These are phyloP conservation scores for Microdon myrmicae DNA, from an alignment of 2,888 invertebrate genomes.

Conservation along the genomic window DNA sequence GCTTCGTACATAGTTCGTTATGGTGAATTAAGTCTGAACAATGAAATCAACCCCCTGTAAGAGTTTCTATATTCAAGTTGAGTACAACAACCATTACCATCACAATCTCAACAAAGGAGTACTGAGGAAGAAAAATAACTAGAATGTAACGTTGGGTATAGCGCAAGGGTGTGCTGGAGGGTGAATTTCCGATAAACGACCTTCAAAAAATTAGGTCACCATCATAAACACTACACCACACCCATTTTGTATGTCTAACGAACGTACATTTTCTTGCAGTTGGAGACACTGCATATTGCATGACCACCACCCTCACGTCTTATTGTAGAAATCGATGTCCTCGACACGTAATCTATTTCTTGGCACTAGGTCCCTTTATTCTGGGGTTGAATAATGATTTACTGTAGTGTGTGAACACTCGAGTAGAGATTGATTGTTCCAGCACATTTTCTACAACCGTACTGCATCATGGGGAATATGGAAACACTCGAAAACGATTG, in stretches of 20 bases:
- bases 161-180: constrained; percentile 9
- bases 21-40: constrained; percentile 41
- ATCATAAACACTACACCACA: constrained; percentile 13
- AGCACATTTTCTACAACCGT: no score
- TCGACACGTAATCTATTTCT: constrained; percentile 45
- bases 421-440: no score
- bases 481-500: no score
- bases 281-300: constrained; percentile 8
- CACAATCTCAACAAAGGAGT: constrained; percentile 29
- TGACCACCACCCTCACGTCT: constrained; percentile 1
- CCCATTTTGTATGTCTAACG: constrained; percentile 1
- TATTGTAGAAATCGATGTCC: constrained; percentile 40
- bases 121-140: no score
- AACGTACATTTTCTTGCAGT: constrained; percentile 7
- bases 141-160: constrained; percentile 1
- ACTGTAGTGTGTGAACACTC: constrained; percentile 17
- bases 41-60: constrained; percentile 33
- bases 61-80: constrained; percentile 8
- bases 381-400: constrained; percentile 43
- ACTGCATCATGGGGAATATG: no score
- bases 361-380: constrained; percentile 27
- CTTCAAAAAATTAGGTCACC: constrained; percentile 51
- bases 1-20: constrained; percentile 23
- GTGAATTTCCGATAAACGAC: constrained; percentile 39
- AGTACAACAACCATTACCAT: constrained; percentile 42